Base-by-base conservation (phyloP, 2,797 vertebrate genomes). In the Chaenodraco wilsoni region DNA sequence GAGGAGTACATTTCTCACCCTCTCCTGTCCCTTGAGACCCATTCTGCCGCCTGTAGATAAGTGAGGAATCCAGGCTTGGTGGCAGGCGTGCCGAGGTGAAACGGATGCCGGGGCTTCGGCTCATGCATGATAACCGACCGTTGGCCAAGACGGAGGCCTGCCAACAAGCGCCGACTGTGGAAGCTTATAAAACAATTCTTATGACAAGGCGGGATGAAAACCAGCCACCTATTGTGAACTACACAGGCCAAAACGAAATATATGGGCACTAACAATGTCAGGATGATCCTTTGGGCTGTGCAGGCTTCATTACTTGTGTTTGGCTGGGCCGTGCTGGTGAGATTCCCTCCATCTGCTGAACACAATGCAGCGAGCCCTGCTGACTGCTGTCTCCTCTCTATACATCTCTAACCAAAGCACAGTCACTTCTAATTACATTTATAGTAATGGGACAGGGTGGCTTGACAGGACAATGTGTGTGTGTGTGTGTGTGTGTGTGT, bases 21-120 rank as follows among this genome's bases (percentile, higher is more conserved):
- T 62, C 55, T 43, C 43, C 60, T 11, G 51, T 83, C 88, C 75
- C 83, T 73, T 31, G 82, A 89, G 88, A 88, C 70, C 31, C 74
- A 75, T 88, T 83, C 91, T 93, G 91, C 79, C 76, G 82, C 78
- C 76, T 86, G 89, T 10, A 90, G 91, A 92, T 92, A 91, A 92
- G 87, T 87, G 78, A 63, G 79, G 83, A 78, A 90, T 71, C 75
- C 88, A 78, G 80, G 79, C 77, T 81, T 17, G 81, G 81, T 79
- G 85, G 79, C 78, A 76, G 83, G 49, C 41, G 46, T 65, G 49
- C 72, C 15, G 71, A 65, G 79, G 76, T 83, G 85, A 85, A 82
- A 88, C 75, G 78, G 87, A 89, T 78, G 86, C 87, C 21, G 54
- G 3, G 68, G 84, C 76, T 74, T 49, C 16, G 10, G 80, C 78